Evolutionary conservation across 2,888 invertebrate genomes (phyloP).

Genomic region (Mycalesis mineus): DNA sequence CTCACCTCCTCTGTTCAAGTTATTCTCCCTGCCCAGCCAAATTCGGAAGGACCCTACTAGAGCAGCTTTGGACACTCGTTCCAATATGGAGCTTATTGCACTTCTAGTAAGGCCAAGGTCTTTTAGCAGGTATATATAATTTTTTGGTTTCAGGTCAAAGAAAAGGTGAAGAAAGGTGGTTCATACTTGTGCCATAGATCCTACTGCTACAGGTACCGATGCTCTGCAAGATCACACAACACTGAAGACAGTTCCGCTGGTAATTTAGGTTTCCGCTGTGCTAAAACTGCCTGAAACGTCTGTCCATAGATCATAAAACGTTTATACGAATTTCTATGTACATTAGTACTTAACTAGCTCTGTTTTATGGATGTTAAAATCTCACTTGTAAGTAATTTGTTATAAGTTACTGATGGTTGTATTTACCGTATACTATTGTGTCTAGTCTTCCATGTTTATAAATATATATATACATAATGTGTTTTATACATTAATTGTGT

Average conservation of each 20-base stretch:
- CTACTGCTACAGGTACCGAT: constrained; percentile 95
- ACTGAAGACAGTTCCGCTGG: constrained; percentile 95
- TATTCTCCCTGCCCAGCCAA: too few relatives aligned
- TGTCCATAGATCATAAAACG: constrained; percentile 10
- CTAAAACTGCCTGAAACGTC: constrained; percentile 57
- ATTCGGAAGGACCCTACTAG: too few relatives aligned
- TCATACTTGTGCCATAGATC: constrained; percentile 94
- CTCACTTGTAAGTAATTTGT: background rate
- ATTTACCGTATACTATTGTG: background rate
- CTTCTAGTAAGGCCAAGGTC: too few relatives aligned
- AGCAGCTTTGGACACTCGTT: too few relatives aligned
- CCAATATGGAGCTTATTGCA: too few relatives aligned
- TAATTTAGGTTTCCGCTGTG: constrained; percentile 96
- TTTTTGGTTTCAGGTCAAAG: constrained; percentile 67
- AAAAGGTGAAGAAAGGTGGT: constrained; percentile 97
- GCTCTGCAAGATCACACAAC: constrained; percentile 95
- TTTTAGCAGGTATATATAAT: too few relatives aligned
- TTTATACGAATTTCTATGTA: constrained; percentile 17
- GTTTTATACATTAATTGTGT: background rate
- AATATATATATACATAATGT: background rate
- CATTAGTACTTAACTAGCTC: constrained; percentile 16
- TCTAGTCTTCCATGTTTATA: constrained; percentile 21
- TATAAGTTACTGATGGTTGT: background rate
- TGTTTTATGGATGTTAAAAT: background rate
- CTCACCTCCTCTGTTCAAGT: too few relatives aligned